Percentiles rank a stretch among this genome's conserved stretches.
These are phyloP conservation scores for Pollenia amentaria DNA, from an alignment of 2,888 invertebrate species.

Conservation along the genomic window DNA sequence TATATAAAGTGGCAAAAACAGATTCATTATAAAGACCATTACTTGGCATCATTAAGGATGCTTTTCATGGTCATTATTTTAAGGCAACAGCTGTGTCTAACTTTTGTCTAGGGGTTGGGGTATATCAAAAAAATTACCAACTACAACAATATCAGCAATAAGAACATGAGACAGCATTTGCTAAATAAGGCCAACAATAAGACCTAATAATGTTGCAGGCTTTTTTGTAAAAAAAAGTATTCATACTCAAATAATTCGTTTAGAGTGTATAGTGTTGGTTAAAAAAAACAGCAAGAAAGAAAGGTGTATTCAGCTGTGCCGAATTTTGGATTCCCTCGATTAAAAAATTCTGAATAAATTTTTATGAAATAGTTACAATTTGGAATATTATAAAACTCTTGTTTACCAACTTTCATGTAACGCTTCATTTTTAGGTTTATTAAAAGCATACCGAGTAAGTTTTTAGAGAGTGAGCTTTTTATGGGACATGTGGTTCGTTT, in stretches of 20 bases:
- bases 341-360: too few species aligned
- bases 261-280: conserved; percentile 8
- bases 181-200: conserved; percentile 24
- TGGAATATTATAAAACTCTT: too few species aligned
- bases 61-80: conserved; percentile 85
- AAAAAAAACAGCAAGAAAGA: too few species aligned
- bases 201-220: conserved; percentile 47
- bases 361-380: too few species aligned
- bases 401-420: too few species aligned
- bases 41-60: conserved; percentile 84
- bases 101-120: conserved; percentile 39
- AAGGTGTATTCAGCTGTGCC: too few species aligned
- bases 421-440: too few species aligned
- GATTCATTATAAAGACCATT: conserved; percentile 77
- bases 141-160: background rate
- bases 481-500: too few species aligned
- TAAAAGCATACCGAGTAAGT: too few species aligned
- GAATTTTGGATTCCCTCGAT: too few species aligned
- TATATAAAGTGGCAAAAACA: conserved; percentile 69
- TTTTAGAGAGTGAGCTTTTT: too few species aligned
- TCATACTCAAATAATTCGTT: conserved; percentile 40
- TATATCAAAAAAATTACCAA: conserved; percentile 30
- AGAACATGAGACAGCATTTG: conserved; percentile 55
- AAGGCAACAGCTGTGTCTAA: conserved; percentile 83
- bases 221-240: conserved; percentile 2